Base-by-base conservation (phyloP, 1,140 invertebrate genomes). In the Bombus difficillimus region DNA sequence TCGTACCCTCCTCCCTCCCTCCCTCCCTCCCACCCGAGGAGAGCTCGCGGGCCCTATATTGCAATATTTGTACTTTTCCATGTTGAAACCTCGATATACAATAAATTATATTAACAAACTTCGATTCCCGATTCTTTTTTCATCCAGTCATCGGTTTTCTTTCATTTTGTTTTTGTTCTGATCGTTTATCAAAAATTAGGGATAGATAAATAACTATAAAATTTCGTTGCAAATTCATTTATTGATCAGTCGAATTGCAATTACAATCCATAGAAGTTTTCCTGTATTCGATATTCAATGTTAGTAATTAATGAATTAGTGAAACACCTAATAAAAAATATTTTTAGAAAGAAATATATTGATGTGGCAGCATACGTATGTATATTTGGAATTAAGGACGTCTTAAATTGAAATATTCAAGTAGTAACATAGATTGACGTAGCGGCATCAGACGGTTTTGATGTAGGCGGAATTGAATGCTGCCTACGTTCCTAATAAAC, bases 41-140 rank as follows among this genome's bases (percentile, higher is more conserved):
- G 92, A 95, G 93, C 93, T 95, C 94, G 92, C 92, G 93, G 93
- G 94, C 94, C 94, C 94, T 95, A 95, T 94, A 95, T 94, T 95
- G 95, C 94, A 95, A 95, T 95, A 95, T 95, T 95, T 95, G 94
- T 95, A 95, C 95, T 95, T 95, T 95, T 95, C 95, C 95, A 95
- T 95, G 94, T 95, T 95, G 94, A 95, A 95, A 95, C 93, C 94
- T 95, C 94, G 94, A 95, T 95, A 95, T 95, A 95, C 94, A 95
- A 95, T 95, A 95, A 95, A 95, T 95, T 95, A 95, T 95, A 95
- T 95, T 95, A 95, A 95, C 92, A 95, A 95, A 95, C 93, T 95
- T 95, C 93, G 91, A 94, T 81, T 57, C 64, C 32, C n/a, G 34
- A 66, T 53, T 81, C 59, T 72, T n/a, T 81, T n/a, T 43, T 15